These are phyloP conservation scores for Junonia oenone DNA, from an alignment of 2,888 invertebrate species.

Conservation along the genomic window DNA sequence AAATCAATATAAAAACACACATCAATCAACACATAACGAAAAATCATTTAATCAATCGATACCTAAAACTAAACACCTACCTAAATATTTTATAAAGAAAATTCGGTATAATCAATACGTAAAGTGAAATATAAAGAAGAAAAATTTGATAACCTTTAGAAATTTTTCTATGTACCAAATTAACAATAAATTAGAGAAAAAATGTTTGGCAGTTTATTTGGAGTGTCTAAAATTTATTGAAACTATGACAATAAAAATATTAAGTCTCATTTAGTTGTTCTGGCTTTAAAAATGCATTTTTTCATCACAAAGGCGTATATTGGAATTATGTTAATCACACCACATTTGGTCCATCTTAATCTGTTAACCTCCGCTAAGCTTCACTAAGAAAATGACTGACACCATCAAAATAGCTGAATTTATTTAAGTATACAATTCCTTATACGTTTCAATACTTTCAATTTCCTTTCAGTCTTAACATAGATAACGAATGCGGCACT, in stretches of 20 bases:
- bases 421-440: slow-evolving; percentile 18
- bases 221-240: not conserved
- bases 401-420: slow-evolving; percentile 29
- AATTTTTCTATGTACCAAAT: not conserved
- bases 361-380: not conserved
- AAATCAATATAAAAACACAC: slow-evolving; percentile 25
- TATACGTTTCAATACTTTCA: slow-evolving; percentile 25
- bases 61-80: not conserved
- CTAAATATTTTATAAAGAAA: not conserved
- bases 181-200: not conserved
- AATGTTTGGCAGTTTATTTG: slow-evolving; percentile 1
- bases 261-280: not conserved
- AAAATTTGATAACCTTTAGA: not conserved
- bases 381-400: slow-evolving; percentile 1
- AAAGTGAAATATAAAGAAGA: not conserved
- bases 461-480: slow-evolving; percentile 34
- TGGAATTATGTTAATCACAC: not conserved
- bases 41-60: not conserved
- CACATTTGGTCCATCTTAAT: not conserved
- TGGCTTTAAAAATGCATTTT: not conserved
- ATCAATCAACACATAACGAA: slow-evolving; percentile 21
- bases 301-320: not conserved
- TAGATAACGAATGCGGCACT: slow-evolving; percentile 24
- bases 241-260: not conserved
- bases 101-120: not conserved